Conservation (phyloP, 2,113 vertebrate species). For the Eonycteris spelaea region DNA sequence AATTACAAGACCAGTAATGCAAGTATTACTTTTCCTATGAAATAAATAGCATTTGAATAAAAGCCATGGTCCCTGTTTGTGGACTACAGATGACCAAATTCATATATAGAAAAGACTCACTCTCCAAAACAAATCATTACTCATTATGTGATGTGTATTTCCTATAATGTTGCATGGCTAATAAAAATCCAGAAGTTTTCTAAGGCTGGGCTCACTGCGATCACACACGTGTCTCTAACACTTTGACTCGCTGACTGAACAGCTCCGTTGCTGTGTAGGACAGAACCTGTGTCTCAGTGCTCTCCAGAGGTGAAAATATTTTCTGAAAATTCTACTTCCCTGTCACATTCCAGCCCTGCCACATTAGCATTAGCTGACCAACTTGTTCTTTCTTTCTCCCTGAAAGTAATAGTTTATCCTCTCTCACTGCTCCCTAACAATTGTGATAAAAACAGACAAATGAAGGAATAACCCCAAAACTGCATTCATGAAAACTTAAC, state of each 20-base stretch:
- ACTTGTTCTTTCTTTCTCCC: background rate
- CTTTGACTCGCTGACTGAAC: too few relatives aligned
- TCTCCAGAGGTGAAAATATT: background rate
- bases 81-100: background rate
- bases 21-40: background rate
- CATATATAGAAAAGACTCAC: too few relatives aligned
- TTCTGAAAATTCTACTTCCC: background rate
- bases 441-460: background rate
- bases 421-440: background rate
- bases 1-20: background rate
- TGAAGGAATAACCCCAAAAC: background rate
- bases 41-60: background rate
- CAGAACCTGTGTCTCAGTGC: rapidly evolving
- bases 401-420: background rate
- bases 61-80: background rate
- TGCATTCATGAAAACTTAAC: background rate
- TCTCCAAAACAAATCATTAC: background rate
- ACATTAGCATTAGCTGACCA: background rate
- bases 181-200: background rate
- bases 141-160: background rate
- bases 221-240: background rate
- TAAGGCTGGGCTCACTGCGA: background rate
- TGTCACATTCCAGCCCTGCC: rapidly evolving
- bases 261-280: rapidly evolving
- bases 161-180: background rate